Percentiles rank a stretch among this genome's conserved stretches.
phyloP scores from a whole-genome alignment of 2,797 vertebrate genomes.

The Kryptolebias ocellatus region DNA sequence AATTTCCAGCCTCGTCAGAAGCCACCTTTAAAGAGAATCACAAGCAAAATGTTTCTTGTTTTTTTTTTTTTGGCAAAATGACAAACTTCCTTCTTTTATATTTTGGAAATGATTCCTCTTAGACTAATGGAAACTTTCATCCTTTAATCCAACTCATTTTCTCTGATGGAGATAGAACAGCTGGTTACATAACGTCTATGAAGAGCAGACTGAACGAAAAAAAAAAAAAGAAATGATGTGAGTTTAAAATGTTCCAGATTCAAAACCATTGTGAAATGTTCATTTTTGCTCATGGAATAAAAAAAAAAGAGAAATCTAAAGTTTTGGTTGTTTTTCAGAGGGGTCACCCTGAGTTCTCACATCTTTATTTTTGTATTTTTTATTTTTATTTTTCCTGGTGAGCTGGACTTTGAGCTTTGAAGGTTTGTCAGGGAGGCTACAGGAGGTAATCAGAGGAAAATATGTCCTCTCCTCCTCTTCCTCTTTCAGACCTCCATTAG shows the following conservation, averaged over 20 bases:
- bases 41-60: constrained; percentile 35
- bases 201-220: constrained; percentile 7
- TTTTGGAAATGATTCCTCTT: constrained; percentile 61
- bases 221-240: constrained; percentile 36
- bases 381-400: constrained; percentile 31
- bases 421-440: constrained; percentile 72
- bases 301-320: neutral
- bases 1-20: constrained; percentile 53
- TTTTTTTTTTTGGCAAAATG: constrained; percentile 53
- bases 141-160: constrained; percentile 54
- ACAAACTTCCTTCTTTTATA: constrained; percentile 65
- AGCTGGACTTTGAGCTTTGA: constrained; percentile 62
- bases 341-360: constrained; percentile 14
- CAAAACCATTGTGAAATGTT: constrained; percentile 10
- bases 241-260: constrained; percentile 2
- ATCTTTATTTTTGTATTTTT: constrained; percentile 27
- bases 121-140: constrained; percentile 60
- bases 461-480: constrained; percentile 80
- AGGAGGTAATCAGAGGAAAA: constrained; percentile 83
- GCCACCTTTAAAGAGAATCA: constrained; percentile 15
- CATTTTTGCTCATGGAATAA: constrained; percentile 1
- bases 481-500: constrained; percentile 84
- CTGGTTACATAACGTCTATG: constrained; percentile 49
- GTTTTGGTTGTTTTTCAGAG: constrained; percentile 9
- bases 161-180: constrained; percentile 33